Evolutionary conservation across 2,797 vertebrate species (phyloP).

Genomic region (Microctenopoma lineatum): DNA sequence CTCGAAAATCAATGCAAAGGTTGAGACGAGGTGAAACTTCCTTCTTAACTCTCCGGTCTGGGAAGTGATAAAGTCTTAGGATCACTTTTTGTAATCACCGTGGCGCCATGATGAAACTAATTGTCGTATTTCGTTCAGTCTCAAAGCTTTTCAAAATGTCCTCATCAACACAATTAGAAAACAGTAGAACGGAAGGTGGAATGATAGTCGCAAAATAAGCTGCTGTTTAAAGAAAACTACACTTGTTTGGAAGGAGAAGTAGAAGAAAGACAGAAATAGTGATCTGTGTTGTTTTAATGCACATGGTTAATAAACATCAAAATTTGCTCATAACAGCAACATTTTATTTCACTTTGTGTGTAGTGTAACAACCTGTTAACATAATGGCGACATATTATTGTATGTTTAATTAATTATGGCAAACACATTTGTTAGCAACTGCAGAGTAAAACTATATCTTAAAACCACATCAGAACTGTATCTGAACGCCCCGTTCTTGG

Average conservation of each 20-base stretch:
- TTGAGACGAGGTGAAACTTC: slow-evolving; percentile 83
- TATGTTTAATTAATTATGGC: too few relatives aligned
- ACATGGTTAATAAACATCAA: too few relatives aligned
- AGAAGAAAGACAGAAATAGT: background rate
- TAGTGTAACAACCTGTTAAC: too few relatives aligned
- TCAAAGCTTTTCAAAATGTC: slow-evolving; percentile 50
- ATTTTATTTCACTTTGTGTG: too few relatives aligned
- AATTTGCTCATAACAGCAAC: too few relatives aligned
- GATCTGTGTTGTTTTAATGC: too few relatives aligned
- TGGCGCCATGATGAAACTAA: slow-evolving; percentile 82
- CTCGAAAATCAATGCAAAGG: slow-evolving; percentile 84
- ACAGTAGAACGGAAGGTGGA: slow-evolving; percentile 16
- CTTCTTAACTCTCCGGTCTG: slow-evolving; percentile 79
- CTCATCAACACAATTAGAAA: slow-evolving; percentile 43
- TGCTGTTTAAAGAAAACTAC: slow-evolving; percentile 5
- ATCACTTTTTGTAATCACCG: slow-evolving; percentile 69
- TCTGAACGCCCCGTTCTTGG: too few relatives aligned
- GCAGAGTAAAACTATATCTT: too few relatives aligned
- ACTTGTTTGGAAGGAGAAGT: background rate
- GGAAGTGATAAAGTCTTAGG: slow-evolving; percentile 78
- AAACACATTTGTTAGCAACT: too few relatives aligned
- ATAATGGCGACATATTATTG: too few relatives aligned
- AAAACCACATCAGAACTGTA: too few relatives aligned
- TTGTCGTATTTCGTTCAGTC: slow-evolving; percentile 73
- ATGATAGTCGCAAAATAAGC: background rate